Conservation (phyloP, 2,888 invertebrate genomes). For the Netelia fuscicornis region DNA sequence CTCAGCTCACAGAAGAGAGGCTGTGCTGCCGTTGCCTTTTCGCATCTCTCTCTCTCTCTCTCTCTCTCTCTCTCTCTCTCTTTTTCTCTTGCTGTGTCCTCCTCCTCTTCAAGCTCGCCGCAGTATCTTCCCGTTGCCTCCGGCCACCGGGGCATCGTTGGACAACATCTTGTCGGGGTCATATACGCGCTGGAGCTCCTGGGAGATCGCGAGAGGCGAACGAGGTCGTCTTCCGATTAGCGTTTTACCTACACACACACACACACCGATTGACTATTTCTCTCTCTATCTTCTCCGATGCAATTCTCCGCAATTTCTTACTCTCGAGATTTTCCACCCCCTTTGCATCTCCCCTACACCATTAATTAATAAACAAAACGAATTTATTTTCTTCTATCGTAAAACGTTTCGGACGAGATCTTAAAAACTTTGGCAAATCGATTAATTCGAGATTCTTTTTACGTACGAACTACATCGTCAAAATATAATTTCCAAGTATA, state of each 20-base stretch:
- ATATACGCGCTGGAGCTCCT: constrained; percentile 71
- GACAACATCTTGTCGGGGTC: constrained; percentile 75
- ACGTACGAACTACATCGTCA: neutral
- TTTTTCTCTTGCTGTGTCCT: neutral
- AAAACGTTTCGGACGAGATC: neutral
- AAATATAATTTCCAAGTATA: constrained; percentile 14
- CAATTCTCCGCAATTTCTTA: constrained; percentile 70
- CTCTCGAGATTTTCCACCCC: neutral
- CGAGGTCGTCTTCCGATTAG: constrained; percentile 78
- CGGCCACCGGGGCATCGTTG: constrained; percentile 53
- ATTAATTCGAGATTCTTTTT: constrained; percentile 13
- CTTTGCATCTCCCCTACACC: neutral
- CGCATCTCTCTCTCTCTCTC: constrained; percentile 56
- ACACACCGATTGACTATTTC: neutral
- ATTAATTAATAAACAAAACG: constrained; percentile 8
- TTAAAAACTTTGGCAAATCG: constrained; percentile 1
- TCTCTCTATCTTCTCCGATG: constrained; percentile 52
- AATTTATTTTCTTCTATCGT: neutral
- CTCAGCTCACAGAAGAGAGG: constrained; percentile 20
- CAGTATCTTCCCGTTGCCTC: constrained; percentile 53
- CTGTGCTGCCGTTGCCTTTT: constrained; percentile 51
- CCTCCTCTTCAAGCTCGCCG: constrained; percentile 62
- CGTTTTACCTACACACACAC: constrained; percentile 42
- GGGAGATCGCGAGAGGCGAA: constrained; percentile 67
- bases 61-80: constrained; percentile 37